Percentiles rank a stretch among this genome's conserved stretches.
Conservation (phyloP, 2,113 vertebrate genomes). For the Phalacrocorax pelagicus region DNA sequence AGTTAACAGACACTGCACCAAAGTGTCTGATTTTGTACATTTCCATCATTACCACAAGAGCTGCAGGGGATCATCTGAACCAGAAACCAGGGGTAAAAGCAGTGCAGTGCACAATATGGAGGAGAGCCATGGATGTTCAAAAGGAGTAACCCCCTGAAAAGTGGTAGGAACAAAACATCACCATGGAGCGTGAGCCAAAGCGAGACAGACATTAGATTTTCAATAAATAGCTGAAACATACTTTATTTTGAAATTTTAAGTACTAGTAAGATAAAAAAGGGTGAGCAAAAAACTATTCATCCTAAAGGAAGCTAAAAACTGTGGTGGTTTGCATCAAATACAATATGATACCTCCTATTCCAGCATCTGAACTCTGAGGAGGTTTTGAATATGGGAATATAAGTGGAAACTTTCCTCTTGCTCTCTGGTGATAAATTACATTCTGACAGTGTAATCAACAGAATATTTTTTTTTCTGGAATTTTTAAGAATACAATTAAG, state of each 20-base stretch:
- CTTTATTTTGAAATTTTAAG: not conserved
- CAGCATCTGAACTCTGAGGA: not conserved
- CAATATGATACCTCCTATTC: not conserved
- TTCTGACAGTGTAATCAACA: not conserved
- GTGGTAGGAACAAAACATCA: not conserved
- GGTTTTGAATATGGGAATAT: not conserved
- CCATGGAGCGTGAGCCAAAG: accelerated
- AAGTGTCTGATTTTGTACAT: not conserved
- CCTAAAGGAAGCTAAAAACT: not conserved
- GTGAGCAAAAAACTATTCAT: not conserved
- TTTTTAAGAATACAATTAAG: not conserved
- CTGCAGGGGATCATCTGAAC: not conserved
- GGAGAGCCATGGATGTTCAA: not conserved
- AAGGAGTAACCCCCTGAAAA: not conserved
- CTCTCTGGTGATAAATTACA: not conserved
- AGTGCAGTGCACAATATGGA: not conserved
- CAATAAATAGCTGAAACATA: not conserved
- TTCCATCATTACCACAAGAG: not conserved
- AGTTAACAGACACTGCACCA: not conserved
- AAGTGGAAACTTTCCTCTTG: not conserved
- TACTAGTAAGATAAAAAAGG: not conserved
- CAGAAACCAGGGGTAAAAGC: not conserved
- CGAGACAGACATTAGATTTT: not conserved
- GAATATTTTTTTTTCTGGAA: not conserved
- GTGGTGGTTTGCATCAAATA: not conserved